Percentiles rank a stretch among this genome's conserved stretches.
Conservation (phyloP, 2,797 vertebrate genomes). For the Argentina silus region DNA sequence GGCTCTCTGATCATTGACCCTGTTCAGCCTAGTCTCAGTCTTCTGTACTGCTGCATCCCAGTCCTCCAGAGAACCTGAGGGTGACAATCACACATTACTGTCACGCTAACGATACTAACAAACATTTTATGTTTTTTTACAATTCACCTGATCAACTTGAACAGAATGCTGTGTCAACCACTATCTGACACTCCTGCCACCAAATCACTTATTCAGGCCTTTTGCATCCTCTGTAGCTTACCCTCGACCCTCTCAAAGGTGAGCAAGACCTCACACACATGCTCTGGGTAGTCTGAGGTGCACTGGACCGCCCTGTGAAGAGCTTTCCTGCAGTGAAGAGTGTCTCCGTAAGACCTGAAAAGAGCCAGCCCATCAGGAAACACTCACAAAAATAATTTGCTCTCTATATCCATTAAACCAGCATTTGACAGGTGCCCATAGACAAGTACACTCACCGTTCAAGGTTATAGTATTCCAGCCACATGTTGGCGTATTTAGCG, state of each 20-base stretch:
- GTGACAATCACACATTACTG: not conserved
- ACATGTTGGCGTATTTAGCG: constrained; percentile 97
- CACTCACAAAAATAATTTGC: not conserved
- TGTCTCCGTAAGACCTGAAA: constrained; percentile 90
- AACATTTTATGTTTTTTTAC: not conserved
- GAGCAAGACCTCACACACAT: constrained; percentile 95
- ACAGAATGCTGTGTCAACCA: no score
- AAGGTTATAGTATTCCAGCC: constrained; percentile 97
- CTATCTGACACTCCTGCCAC: no score
- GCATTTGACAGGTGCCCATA: not conserved
- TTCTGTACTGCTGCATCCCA: constrained; percentile 95
- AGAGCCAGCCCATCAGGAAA: not conserved
- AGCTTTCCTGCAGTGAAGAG: constrained; percentile 91
- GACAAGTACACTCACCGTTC: constrained; percentile 81
- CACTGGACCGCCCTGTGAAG: constrained; percentile 95
- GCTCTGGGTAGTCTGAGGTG: constrained; percentile 95
- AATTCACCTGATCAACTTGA: no score
- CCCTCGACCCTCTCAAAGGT: constrained; percentile 94
- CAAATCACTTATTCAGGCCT: not conserved
- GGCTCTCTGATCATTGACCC: constrained; percentile 90
- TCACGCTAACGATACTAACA: not conserved
- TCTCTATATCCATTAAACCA: not conserved
- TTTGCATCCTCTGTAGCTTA: constrained; percentile 53
- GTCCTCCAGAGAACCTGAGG: constrained; percentile 90
- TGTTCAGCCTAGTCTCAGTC: constrained; percentile 86